Evolutionary conservation across 2,113 vertebrate genomes (phyloP).

Genomic region (Tursiops truncatus): DNA sequence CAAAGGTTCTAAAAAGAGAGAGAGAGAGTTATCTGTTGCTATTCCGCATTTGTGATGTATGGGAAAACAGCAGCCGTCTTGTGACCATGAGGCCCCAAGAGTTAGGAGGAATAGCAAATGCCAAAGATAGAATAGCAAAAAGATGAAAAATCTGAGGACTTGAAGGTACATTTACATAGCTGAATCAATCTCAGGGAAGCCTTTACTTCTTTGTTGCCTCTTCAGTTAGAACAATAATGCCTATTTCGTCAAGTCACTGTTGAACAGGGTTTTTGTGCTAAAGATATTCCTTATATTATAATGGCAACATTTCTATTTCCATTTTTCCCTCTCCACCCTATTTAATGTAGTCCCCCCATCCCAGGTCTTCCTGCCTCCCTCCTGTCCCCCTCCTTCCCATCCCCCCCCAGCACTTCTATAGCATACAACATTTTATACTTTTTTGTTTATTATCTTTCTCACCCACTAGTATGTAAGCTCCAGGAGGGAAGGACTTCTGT

Average conservation of each 20-base stretch:
- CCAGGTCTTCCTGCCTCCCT: neutral
- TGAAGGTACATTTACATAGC: neutral
- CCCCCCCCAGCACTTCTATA: neutral
- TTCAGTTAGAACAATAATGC: neutral
- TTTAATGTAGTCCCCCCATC: neutral
- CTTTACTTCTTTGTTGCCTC: neutral
- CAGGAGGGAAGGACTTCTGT: neutral
- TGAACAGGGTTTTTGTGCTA: neutral
- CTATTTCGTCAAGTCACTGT: neutral
- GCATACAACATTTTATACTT: neutral
- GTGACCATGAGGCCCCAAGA: neutral
- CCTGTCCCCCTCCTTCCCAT: no score
- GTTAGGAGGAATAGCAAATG: neutral
- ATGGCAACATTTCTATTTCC: neutral
- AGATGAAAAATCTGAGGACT: neutral
- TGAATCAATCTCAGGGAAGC: neutral
- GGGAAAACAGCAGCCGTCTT: neutral
- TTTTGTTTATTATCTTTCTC: neutral
- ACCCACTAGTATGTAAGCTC: neutral
- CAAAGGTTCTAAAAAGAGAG: neutral
- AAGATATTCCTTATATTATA: neutral
- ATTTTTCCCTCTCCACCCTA: neutral
- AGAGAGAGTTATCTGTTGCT: neutral
- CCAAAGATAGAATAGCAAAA: no score
- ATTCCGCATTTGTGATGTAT: neutral